Evolutionary conservation across 2,797 vertebrate species (phyloP).

Genomic region (Balearica regulorum): DNA sequence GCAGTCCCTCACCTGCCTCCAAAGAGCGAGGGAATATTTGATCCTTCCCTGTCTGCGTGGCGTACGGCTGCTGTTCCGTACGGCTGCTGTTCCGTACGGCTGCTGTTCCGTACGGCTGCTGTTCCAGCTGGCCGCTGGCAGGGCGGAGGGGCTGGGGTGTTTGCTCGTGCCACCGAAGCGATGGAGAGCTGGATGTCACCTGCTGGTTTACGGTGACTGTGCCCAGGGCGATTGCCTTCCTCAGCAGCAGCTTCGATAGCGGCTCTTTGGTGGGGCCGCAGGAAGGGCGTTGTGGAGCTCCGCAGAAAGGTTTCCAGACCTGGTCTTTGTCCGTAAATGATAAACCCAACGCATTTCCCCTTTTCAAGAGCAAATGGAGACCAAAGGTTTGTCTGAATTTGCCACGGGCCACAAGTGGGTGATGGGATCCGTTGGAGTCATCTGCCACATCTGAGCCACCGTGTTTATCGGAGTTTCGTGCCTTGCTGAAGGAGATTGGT

Average conservation of each 20-base stretch:
- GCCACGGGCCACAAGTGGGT: neutral
- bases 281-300: neutral
- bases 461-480: neutral
- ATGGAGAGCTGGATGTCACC: neutral
- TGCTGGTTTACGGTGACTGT: neutral
- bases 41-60: neutral
- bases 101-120: accelerated
- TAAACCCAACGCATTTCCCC: neutral
- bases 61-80: accelerated
- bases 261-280: neutral
- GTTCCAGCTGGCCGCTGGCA: neutral
- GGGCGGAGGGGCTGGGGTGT: accelerated
- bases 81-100: too few relatives aligned
- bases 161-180: neutral
- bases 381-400: neutral
- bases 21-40: too few relatives aligned
- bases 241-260: neutral
- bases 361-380: accelerated
- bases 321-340: accelerated
- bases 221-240: neutral
- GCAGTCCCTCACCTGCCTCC: neutral
- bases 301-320: neutral
- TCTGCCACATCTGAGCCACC: accelerated
- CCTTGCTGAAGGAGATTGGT: neutral
- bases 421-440: neutral